Percentiles rank a stretch among this genome's conserved stretches.
Evolutionary conservation across 2,113 vertebrate genomes (phyloP).

Genomic region (Anhinga rufa): DNA sequence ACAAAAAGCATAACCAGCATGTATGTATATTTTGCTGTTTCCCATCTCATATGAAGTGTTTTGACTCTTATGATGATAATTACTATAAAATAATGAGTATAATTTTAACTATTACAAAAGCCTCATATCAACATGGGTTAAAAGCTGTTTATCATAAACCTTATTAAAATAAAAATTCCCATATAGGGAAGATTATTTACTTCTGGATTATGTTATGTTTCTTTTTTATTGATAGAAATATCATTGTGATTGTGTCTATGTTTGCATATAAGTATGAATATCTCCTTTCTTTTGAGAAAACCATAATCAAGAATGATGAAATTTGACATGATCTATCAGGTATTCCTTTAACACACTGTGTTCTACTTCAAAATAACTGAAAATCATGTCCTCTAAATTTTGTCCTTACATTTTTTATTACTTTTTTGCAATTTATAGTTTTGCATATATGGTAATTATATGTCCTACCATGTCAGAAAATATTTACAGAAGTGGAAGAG

Average conservation of each 20-base stretch:
- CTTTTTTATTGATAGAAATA: background rate
- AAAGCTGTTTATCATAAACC: background rate
- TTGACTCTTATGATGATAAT: background rate
- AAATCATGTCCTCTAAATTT: background rate
- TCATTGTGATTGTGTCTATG: background rate
- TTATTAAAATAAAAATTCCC: background rate
- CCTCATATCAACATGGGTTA: background rate
- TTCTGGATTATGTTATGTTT: background rate
- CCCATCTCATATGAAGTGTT: background rate
- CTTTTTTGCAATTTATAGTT: background rate
- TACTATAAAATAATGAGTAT: background rate
- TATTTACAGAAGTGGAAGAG: background rate
- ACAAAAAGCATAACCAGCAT: background rate
- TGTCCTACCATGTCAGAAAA: background rate
- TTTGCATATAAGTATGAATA: background rate
- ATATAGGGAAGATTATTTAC: background rate
- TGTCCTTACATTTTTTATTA: background rate
- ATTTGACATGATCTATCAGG: too few relatives aligned
- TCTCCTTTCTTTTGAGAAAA: background rate
- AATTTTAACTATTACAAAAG: background rate
- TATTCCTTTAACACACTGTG: background rate
- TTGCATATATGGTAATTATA: background rate
- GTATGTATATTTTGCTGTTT: background rate
- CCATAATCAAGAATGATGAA: too few relatives aligned
- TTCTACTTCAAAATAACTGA: background rate